Conservation (phyloP, 2,113 vertebrate genomes). For the Gallinago undulata region DNA sequence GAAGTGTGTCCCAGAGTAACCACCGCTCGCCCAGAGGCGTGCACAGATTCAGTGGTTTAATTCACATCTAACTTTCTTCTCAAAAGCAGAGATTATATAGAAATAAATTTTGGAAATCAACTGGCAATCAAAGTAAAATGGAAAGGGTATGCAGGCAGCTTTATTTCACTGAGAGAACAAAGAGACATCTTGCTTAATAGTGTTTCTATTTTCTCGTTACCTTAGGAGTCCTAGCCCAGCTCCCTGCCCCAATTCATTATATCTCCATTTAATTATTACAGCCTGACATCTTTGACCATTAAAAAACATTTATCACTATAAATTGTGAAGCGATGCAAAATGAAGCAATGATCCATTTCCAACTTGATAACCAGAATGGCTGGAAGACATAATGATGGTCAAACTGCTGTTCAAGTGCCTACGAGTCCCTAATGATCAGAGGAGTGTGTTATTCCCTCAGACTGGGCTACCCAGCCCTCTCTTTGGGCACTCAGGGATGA, state of each 20-base stretch:
- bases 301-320: conserved; percentile 3
- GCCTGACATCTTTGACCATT: not conserved
- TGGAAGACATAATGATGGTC: not conserved
- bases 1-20: not conserved
- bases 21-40: not conserved
- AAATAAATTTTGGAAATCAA: not conserved
- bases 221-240: not conserved
- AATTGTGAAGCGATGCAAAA: conserved; percentile 1
- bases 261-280: not conserved
- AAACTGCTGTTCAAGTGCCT: not conserved
- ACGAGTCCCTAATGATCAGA: not conserved
- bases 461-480: not conserved
- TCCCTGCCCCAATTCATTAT: not conserved
- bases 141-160: not conserved
- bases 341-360: conserved; percentile 13
- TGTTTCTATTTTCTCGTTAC: not conserved
- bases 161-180: not conserved
- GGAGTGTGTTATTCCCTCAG: not conserved
- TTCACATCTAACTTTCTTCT: not conserved
- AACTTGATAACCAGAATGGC: not conserved
- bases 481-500: not conserved
- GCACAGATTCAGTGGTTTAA: not conserved
- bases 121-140: not conserved
- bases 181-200: not conserved
- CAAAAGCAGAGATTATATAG: not conserved